Percentiles rank a stretch among this genome's conserved stretches.
Conservation (phyloP, 2,113 vertebrate genomes). For the Delphinapterus leucas region DNA sequence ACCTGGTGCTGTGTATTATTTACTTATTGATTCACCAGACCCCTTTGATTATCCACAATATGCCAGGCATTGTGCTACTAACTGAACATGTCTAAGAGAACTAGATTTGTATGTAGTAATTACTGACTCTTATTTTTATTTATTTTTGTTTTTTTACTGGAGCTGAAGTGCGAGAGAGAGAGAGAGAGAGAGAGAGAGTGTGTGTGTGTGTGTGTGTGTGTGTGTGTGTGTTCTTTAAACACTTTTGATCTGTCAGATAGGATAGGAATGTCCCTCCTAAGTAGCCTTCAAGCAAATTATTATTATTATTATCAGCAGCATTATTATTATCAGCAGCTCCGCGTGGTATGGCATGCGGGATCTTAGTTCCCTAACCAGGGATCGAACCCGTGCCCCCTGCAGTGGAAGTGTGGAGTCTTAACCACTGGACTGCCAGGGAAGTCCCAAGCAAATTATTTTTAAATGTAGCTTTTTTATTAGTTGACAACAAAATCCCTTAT, state of each 20-base stretch:
- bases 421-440: neutral
- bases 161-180: neutral
- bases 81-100: neutral
- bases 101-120: neutral
- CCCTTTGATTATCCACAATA: neutral
- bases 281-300: neutral
- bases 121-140: neutral
- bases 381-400: too few relatives aligned
- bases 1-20: neutral
- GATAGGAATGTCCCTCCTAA: neutral
- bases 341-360: neutral
- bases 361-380: neutral
- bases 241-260: neutral
- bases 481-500: neutral
- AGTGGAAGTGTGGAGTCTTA: neutral
- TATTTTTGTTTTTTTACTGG: neutral
- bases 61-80: constrained; percentile 1
- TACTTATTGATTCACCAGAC: neutral
- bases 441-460: neutral
- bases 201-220: neutral
- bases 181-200: neutral
- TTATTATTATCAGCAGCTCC: too few relatives aligned
- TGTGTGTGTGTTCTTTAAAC: neutral
- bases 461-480: constrained; percentile 10
- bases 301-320: too few relatives aligned